Evolutionary conservation across 2,797 vertebrate genomes (phyloP).

Genomic region (Corythornis leucogaster): DNA sequence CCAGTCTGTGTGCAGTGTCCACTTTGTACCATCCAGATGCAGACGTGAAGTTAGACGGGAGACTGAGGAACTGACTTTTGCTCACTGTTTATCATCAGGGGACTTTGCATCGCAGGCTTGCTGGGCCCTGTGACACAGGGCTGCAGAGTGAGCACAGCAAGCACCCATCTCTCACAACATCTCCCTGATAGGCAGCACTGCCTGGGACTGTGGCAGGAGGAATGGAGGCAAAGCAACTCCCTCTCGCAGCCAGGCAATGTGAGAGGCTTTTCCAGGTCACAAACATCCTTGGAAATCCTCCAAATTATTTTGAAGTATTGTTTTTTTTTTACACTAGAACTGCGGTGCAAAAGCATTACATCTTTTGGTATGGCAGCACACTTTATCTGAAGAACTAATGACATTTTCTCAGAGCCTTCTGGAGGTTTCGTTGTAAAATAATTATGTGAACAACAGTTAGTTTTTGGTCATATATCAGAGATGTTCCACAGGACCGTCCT

Average conservation of each 20-base stretch:
- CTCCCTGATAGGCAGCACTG: neutral
- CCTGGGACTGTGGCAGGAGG: neutral
- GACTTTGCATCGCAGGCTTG: too few relatives aligned
- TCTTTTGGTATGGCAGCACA: neutral
- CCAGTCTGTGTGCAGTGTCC: neutral
- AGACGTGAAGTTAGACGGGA: rapidly evolving
- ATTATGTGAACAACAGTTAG: neutral
- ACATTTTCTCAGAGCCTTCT: neutral
- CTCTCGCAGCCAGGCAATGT: neutral
- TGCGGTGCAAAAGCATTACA: neutral
- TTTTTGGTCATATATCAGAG: neutral
- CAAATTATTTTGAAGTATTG: neutral
- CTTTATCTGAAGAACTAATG: neutral
- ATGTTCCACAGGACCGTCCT: neutral
- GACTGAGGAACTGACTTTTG: rapidly evolving
- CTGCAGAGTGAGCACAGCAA: rapidly evolving
- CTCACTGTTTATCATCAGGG: neutral
- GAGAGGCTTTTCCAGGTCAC: neutral
- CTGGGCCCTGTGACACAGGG: rapidly evolving
- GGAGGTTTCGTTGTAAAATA: neutral
- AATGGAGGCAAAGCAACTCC: neutral
- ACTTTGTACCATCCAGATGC: neutral
- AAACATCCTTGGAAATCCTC: neutral
- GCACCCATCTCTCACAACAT: rapidly evolving
- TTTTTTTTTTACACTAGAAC: neutral